Evolutionary conservation across 92 coral and sea anemone genomes (phyloP).

Genomic region (Siderastrea radians): DNA sequence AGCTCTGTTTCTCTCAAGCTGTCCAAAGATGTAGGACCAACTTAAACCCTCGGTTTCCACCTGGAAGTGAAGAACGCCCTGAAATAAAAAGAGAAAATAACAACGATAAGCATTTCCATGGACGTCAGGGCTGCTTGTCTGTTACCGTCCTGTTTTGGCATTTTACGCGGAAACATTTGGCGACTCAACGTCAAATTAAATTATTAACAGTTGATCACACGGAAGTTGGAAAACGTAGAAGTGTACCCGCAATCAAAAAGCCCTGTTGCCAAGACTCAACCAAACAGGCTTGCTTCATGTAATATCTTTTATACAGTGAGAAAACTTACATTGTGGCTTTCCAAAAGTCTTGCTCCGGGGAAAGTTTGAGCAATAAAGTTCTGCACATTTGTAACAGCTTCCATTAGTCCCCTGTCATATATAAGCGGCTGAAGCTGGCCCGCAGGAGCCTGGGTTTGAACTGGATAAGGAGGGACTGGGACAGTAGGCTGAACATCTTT

Average conservation of each 20-base stretch:
- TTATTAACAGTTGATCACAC: too few species aligned
- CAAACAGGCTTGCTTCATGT: too few species aligned
- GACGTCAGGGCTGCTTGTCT: background rate
- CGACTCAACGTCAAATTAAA: too few species aligned
- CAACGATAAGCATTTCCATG: background rate
- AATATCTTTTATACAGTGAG: background rate
- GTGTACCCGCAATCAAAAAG: too few species aligned
- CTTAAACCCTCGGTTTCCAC: conserved; percentile 81
- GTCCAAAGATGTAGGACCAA: conserved; percentile 96
- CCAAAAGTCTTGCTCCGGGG: conserved; percentile 89
- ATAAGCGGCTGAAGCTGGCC: conserved; percentile 30
- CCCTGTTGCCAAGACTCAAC: too few species aligned
- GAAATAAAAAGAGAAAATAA: background rate
- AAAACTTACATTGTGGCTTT: conserved; percentile 86
- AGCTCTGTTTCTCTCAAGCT: conserved; percentile 85
- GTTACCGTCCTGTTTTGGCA: too few species aligned
- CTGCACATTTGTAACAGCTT: conserved; percentile 83
- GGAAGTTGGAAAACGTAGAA: too few species aligned
- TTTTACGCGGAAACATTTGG: too few species aligned
- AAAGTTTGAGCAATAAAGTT: conserved; percentile 81
- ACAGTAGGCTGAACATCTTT: conserved; percentile 55
- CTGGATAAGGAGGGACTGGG: conserved; percentile 26
- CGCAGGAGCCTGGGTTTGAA: conserved; percentile 14
- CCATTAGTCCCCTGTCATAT: conserved; percentile 57
- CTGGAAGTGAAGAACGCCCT: conserved; percentile 97